A percentile compares a stretch with the other conserved stretches of the same genome.
phyloP scores from a whole-genome alignment of 2,797 vertebrate species.

The Triplophysa yarkandensis region DNA sequence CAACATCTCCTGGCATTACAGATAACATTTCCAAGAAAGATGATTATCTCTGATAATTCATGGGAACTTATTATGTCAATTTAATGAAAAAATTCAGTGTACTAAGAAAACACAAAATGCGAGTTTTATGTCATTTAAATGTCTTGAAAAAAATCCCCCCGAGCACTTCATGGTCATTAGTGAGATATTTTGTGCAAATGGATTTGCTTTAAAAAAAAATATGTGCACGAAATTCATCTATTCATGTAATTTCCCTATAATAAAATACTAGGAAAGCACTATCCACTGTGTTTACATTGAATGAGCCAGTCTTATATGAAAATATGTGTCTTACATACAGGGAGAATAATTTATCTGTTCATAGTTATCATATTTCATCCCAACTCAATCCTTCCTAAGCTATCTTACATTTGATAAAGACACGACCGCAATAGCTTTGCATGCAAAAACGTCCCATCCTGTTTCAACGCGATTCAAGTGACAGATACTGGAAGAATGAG shows the following conservation, averaged over 20 bases:
- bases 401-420: conserved; percentile 31
- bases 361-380: no score
- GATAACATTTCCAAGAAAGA: conserved; percentile 1
- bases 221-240: conserved; percentile 9
- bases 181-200: conserved; percentile 9
- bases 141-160: background rate
- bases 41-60: background rate
- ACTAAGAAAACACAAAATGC: background rate
- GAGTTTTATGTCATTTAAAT: conserved; percentile 17
- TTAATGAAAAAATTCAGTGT: background rate
- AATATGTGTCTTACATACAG: background rate
- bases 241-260: background rate
- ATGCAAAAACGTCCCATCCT: background rate
- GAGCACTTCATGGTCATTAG: conserved; percentile 8
- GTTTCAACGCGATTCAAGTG: conserved; percentile 21
- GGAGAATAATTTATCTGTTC: conserved; percentile 8
- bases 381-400: conserved; percentile 16
- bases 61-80: background rate
- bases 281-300: background rate
- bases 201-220: no score
- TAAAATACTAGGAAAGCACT: background rate
- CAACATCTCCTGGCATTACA: background rate
- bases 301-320: background rate
- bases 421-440: background rate
- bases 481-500: conserved; percentile 12